phyloP scores from a whole-genome alignment of 2,888 invertebrate species.

The Euzetes globulus region DNA sequence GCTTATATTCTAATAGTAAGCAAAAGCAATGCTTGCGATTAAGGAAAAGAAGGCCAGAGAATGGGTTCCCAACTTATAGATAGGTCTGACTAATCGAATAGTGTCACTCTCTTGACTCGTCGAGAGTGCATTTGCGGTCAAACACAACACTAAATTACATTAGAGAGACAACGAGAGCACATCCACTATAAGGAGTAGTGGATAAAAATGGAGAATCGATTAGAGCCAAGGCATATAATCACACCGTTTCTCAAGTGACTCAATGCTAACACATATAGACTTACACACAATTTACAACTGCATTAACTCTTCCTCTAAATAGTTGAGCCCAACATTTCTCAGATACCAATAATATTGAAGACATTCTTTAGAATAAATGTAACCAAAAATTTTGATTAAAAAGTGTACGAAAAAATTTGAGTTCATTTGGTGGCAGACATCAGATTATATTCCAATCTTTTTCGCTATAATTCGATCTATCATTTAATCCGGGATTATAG shows the following conservation, averaged over 20 bases:
- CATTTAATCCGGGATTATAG: not conserved
- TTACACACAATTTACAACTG: conserved; percentile 17
- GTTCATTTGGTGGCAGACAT: too few species aligned
- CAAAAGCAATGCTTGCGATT: not conserved
- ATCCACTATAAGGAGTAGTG: not conserved
- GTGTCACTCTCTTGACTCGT: conserved; percentile 24
- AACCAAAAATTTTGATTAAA: too few species aligned
- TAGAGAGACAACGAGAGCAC: conserved; percentile 27
- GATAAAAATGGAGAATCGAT: conserved; percentile 29
- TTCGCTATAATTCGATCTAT: not conserved
- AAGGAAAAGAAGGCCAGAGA: not conserved
- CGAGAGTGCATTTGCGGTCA: conserved; percentile 29
- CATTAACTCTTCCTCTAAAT: not conserved
- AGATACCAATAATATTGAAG: too few species aligned
- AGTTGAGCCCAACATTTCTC: not conserved
- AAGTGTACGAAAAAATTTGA: too few species aligned
- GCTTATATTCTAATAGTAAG: not conserved
- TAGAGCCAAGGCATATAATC: not conserved
- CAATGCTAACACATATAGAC: conserved; percentile 16
- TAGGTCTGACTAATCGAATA: conserved; percentile 21
- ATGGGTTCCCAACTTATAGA: conserved; percentile 7
- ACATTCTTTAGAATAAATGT: too few species aligned
- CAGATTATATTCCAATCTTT: too few species aligned
- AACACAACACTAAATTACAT: conserved; percentile 27
- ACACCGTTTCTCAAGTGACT: conserved; percentile 18